A percentile compares a stretch with the other conserved stretches of the same genome.
Conservation (phyloP, 2,888 invertebrate genomes). For the Lymantria dispar region DNA sequence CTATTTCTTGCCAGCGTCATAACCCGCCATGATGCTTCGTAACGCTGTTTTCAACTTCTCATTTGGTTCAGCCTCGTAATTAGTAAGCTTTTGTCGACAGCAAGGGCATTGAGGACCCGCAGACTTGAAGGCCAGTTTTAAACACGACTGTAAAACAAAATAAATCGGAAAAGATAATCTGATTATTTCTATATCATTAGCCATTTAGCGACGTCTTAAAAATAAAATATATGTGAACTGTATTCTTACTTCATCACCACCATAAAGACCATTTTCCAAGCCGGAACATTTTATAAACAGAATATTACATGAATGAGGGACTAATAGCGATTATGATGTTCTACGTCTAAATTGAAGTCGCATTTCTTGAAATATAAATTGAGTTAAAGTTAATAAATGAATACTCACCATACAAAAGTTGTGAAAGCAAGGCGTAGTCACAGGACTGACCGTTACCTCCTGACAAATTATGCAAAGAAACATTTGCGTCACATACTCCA, state of each 20-base stretch:
- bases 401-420: conserved; percentile 87
- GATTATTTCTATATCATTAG: not conserved
- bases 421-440: conserved; percentile 88
- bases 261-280: too few species aligned
- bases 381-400: not conserved
- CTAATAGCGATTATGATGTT: not conserved
- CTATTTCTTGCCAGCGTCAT: conserved; percentile 75
- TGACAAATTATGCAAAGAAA: conserved; percentile 92
- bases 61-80: conserved; percentile 81
- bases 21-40: conserved; percentile 85
- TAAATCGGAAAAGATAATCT: not conserved
- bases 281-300: too few species aligned
- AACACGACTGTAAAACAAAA: conserved; percentile 75
- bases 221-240: too few species aligned
- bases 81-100: conserved; percentile 85
- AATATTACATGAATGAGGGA: too few species aligned
- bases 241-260: too few species aligned
- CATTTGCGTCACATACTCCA: conserved; percentile 83
- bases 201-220: not conserved
- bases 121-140: conserved; percentile 85
- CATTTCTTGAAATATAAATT: not conserved
- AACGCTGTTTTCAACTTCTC: conserved; percentile 80
- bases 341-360: not conserved
- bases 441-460: conserved; percentile 86
- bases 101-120: conserved; percentile 86